These are phyloP conservation scores for Plebejus argus DNA, from an alignment of 2,888 invertebrate species.

Conservation along the genomic window DNA sequence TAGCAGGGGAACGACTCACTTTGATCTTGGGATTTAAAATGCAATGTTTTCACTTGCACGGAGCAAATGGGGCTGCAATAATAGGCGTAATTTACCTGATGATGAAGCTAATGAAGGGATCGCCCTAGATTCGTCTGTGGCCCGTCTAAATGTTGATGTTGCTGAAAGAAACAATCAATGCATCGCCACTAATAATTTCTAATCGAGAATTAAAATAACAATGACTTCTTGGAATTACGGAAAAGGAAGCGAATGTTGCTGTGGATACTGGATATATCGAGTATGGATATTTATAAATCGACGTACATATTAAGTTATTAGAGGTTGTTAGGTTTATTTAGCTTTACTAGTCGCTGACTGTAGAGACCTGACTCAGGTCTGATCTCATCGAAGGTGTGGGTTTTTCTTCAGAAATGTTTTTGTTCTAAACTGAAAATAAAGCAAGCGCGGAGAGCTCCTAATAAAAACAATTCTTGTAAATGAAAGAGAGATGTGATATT, in stretches of 20 bases:
- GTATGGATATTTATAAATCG: constrained; percentile 7
- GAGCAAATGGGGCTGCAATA: not conserved
- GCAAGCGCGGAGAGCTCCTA: not conserved
- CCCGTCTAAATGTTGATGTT: not conserved
- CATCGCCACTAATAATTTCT: not conserved
- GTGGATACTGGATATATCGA: not conserved
- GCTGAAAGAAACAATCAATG: not conserved
- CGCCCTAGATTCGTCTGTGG: not conserved
- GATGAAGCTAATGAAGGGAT: not conserved
- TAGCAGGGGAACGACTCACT: constrained; percentile 2
- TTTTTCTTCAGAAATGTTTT: not conserved
- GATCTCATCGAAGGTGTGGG: not conserved
- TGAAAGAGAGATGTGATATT: not conserved
- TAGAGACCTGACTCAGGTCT: not conserved
- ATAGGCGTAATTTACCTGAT: not conserved
- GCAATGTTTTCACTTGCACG: not conserved
- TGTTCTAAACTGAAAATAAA: not conserved
- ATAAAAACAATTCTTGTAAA: not conserved
- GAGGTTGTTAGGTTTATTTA: not conserved
- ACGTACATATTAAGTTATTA: not conserved
- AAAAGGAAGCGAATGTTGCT: not conserved
- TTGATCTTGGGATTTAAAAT: constrained; percentile 17
- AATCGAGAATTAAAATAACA: not conserved
- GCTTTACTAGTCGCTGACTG: not conserved
- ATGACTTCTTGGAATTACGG: not conserved